phyloP scores from a whole-genome alignment of 2,113 vertebrate genomes.

The Arizona elegans region DNA sequence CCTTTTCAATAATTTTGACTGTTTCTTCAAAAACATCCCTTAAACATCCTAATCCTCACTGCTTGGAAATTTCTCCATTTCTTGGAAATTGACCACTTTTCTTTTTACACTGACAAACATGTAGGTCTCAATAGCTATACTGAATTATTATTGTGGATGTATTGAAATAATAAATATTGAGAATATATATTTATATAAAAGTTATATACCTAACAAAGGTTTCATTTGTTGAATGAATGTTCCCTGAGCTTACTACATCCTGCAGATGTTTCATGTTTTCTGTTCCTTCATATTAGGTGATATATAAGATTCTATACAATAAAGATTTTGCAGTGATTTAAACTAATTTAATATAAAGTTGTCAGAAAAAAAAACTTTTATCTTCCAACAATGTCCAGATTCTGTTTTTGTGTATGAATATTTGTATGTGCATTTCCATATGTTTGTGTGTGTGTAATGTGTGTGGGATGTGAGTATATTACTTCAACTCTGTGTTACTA shows the following conservation, averaged over 20 bases:
- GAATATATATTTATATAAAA: too few species aligned
- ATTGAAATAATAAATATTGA: not conserved
- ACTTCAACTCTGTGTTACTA: not conserved
- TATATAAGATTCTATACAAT: not conserved
- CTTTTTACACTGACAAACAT: not conserved
- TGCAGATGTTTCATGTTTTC: not conserved
- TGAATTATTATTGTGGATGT: not conserved
- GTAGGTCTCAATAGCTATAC: not conserved
- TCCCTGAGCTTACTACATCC: not conserved
- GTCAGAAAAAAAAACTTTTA: not conserved
- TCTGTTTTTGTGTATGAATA: not conserved
- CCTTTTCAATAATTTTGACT: not conserved
- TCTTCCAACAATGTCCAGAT: not conserved
- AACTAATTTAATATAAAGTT: not conserved
- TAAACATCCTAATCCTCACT: not conserved
- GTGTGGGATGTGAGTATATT: not conserved
- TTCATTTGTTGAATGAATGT: not conserved
- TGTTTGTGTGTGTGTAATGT: not conserved
- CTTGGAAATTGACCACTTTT: not conserved
- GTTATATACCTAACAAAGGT: not conserved
- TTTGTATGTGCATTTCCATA: not conserved
- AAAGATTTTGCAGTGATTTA: not conserved
- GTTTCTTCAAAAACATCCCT: not conserved
- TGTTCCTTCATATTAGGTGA: not conserved
- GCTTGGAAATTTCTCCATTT: not conserved